Percentiles rank a stretch among this genome's conserved stretches.
Evolutionary conservation across 2,113 vertebrate species (phyloP).

Genomic region (Vulpes lagopus): DNA sequence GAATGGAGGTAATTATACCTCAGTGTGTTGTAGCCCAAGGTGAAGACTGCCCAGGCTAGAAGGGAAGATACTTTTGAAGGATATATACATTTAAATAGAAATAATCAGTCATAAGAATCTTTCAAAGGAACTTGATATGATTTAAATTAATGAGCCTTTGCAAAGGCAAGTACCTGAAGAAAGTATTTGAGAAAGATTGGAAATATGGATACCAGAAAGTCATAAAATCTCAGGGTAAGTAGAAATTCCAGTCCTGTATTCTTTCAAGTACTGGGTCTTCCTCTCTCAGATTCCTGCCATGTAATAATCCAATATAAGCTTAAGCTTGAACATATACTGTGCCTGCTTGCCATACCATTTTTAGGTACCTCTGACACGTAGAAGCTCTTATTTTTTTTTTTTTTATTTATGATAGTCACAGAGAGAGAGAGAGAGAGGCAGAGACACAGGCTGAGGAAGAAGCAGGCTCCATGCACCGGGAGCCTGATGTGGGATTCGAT

Average conservation of each 20-base stretch:
- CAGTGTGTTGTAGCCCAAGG: not conserved
- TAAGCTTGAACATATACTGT: not conserved
- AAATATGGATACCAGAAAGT: not conserved
- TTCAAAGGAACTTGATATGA: not conserved
- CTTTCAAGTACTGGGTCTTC: not conserved
- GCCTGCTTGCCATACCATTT: not conserved
- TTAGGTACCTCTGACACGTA: not conserved
- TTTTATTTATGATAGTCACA: too few relatives aligned
- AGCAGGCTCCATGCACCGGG: too few relatives aligned
- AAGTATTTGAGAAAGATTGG: constrained; percentile 20
- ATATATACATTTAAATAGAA: not conserved
- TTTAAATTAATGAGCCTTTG: not conserved
- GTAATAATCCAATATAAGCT: not conserved
- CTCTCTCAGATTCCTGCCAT: not conserved
- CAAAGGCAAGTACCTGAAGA: not conserved
- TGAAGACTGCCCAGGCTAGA: not conserved
- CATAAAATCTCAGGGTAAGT: not conserved
- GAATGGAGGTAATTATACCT: not conserved
- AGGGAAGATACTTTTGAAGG: not conserved
- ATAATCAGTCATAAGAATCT: not conserved
- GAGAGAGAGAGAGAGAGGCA: too few relatives aligned
- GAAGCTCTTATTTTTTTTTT: not conserved
- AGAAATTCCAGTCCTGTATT: not conserved
- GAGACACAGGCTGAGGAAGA: too few relatives aligned
- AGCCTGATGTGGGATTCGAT: too few relatives aligned